Evolutionary conservation across 2,113 vertebrate genomes (phyloP), one percentile per base, ranked within the genome.

Genomic region (Ploceus nigricollis): DNA sequence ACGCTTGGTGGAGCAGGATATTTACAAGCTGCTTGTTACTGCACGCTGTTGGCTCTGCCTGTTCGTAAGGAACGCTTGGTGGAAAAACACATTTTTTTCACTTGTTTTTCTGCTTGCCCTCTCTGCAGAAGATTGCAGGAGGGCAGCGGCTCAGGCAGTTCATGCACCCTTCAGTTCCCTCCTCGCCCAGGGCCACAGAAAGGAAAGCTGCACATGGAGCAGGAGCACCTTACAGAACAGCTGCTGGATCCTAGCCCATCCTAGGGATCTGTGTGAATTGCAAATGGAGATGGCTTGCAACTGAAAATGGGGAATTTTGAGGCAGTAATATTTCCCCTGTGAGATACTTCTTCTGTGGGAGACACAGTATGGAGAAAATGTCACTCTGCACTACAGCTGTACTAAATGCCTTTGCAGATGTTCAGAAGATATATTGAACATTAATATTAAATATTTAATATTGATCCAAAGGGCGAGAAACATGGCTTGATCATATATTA

Each of bases 31-130:
- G 22, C 69, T 61, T 39, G 11, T 45, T 33, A 11, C 21, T 39
- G 33, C 51, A 30, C 4, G 4, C 28, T 1, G 4, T 8, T 11
- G 2, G 57, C 16, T 45, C 37, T 1, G 21, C 8, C 0, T 9
- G 10, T 15, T 35, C 15, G 1, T 3, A 1, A 10, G 11, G 31
- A 53, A 11, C 0, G 3, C 23, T 12, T 18, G 30, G 3, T 64
- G 31, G 50, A 54, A 76, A 30, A 48, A 4, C 1, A 6, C 10
- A 0, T 40, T 42, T 82, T 82, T 66, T 24, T 9, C 20, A 9
- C 45, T 24, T 44, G 13, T 40, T 70, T 60, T 37, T 47, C 25
- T 69, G 48, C 42, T 73, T 61, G 13, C 14, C 18, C 4, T 73
- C 60, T 73, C 25, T 11, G 4, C 17, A 42, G 40, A 58, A 40